Evolutionary conservation across 2,797 vertebrate species (phyloP).

Genomic region (Artibeus lituratus): DNA sequence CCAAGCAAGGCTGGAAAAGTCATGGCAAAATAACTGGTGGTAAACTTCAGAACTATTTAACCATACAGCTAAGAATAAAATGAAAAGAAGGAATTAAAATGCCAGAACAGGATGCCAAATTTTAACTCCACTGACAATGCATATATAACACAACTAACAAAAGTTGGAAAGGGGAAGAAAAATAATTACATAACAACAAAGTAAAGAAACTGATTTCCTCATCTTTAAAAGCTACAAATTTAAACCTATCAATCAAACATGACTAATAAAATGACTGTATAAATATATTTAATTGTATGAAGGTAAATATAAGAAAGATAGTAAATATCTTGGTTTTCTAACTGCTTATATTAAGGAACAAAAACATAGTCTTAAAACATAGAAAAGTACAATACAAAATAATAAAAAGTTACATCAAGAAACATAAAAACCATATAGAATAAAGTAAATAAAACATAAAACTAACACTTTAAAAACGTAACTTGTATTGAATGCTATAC

Average conservation of each 20-base stretch:
- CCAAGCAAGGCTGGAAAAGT: neutral
- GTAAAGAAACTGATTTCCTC: neutral
- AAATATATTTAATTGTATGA: neutral
- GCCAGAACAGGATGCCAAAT: neutral
- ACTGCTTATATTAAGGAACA: neutral
- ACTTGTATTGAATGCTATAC: neutral
- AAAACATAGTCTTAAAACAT: neutral
- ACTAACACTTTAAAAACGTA: neutral
- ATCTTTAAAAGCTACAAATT: neutral
- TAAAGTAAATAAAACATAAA: constrained; percentile 1
- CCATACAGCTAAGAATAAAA: neutral
- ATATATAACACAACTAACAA: neutral
- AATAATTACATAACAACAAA: neutral
- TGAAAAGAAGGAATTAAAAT: neutral
- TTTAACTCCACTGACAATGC: neutral
- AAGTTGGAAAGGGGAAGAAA: neutral
- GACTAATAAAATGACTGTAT: neutral
- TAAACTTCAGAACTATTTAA: constrained; percentile 13
- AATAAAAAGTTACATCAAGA: neutral
- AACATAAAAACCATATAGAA: neutral
- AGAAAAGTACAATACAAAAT: neutral
- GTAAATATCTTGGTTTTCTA: neutral
- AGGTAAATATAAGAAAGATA: neutral
- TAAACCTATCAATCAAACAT: neutral
- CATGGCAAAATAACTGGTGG: neutral